Evolutionary conservation across 2,797 vertebrate species (phyloP).

Genomic region (Chelidonichthys spinosus): DNA sequence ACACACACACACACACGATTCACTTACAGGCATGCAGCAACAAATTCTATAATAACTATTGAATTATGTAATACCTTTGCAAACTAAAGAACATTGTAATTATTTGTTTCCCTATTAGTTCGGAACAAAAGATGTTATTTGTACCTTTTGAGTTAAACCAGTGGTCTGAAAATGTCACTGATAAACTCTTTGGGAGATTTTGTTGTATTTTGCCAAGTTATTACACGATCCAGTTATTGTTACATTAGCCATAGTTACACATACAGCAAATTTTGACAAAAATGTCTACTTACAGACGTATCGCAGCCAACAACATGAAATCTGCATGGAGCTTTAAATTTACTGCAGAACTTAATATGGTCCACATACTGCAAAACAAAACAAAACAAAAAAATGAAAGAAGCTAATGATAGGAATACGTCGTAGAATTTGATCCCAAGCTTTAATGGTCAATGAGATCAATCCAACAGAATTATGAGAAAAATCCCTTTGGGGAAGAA

Average conservation of each 20-base stretch:
- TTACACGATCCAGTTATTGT: conserved; percentile 39
- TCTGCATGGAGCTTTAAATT: conserved; percentile 92
- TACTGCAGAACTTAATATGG: conserved; percentile 93
- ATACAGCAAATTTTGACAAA: conserved; percentile 64
- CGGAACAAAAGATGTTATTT: too few relatives aligned
- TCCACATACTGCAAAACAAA: conserved; percentile 90
- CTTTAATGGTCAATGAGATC: conserved; percentile 60
- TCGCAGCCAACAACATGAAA: conserved; percentile 93
- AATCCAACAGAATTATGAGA: conserved; percentile 47
- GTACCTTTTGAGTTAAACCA: background rate
- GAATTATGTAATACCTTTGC: conserved; percentile 30
- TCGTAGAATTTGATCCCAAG: conserved; percentile 43
- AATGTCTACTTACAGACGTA: conserved; percentile 89
- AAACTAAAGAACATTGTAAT: background rate
- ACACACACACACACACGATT: conserved; percentile 8
- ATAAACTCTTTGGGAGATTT: background rate
- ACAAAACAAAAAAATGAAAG: conserved; percentile 52
- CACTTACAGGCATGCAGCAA: conserved; percentile 26
- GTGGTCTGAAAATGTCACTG: background rate
- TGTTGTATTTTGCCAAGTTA: conserved; percentile 13
- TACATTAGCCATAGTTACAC: conserved; percentile 40
- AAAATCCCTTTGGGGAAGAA: conserved; percentile 8
- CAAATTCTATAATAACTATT: conserved; percentile 33
- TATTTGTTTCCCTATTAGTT: too few relatives aligned
- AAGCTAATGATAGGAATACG: conserved; percentile 66